phyloP scores from a whole-genome alignment of 2,113 vertebrate genomes.

The Patagioenas fasciata region DNA sequence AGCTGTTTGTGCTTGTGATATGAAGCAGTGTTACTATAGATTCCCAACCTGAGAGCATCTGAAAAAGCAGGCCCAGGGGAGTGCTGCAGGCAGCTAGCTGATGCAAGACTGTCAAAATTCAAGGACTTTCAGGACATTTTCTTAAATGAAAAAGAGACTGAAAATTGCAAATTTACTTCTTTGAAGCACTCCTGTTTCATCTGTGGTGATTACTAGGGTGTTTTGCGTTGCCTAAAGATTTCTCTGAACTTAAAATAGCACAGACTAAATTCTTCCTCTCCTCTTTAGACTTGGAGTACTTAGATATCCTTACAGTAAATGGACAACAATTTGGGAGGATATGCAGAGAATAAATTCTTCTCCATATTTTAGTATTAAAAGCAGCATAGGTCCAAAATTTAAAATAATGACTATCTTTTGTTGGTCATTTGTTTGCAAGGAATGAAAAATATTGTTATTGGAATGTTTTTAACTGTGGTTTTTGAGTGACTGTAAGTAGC shows the following conservation, averaged over 20 bases:
- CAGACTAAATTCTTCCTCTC: not conserved
- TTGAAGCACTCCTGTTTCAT: slow-evolving; percentile 55
- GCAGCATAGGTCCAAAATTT: not conserved
- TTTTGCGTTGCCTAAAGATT: slow-evolving; percentile 25
- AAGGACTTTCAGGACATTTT: slow-evolving; percentile 57
- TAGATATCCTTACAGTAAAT: not conserved
- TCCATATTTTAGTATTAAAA: not conserved
- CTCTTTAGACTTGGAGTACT: not conserved
- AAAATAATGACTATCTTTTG: not conserved
- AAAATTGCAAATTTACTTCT: slow-evolving; percentile 47
- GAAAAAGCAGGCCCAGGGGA: slow-evolving; percentile 36
- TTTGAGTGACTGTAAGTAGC: not conserved
- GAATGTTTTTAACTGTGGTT: not conserved
- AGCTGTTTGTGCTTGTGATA: slow-evolving; percentile 50
- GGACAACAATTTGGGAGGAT: not conserved
- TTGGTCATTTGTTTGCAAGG: not conserved
- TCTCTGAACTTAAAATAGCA: slow-evolving; percentile 55
- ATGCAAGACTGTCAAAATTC: slow-evolving; percentile 47
- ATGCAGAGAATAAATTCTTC: not conserved
- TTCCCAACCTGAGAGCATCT: slow-evolving; percentile 31
- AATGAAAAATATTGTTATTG: not conserved
- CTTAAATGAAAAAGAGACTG: slow-evolving; percentile 21
- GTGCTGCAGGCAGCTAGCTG: slow-evolving; percentile 17
- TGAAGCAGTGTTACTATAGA: slow-evolving; percentile 29
- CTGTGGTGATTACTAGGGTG: slow-evolving; percentile 28